phyloP scores from a whole-genome alignment of 2,888 invertebrate species.

The Chrysolina haemoptera region DNA sequence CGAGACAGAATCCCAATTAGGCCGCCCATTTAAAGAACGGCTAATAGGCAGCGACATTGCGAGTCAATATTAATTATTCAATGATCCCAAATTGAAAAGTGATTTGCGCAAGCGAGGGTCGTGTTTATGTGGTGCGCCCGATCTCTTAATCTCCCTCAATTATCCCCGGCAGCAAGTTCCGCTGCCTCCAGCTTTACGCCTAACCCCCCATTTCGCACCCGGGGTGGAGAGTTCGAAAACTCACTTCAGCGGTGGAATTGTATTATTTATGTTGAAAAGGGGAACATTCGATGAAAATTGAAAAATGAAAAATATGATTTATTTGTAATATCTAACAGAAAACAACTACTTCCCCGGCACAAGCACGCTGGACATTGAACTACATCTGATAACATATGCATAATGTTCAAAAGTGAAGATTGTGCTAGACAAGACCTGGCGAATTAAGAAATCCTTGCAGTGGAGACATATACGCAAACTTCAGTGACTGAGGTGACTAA shows the following conservation, averaged over 20 bases:
- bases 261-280: too few relatives aligned
- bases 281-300: too few relatives aligned
- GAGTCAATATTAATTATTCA: constrained; percentile 67
- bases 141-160: constrained; percentile 68
- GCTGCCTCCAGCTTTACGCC: constrained; percentile 56
- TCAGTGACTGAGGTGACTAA: too few relatives aligned
- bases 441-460: too few relatives aligned
- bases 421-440: too few relatives aligned
- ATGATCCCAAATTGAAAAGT: constrained; percentile 67
- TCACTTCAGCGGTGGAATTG: neutral
- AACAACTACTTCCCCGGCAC: too few relatives aligned
- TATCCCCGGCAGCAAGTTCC: constrained; percentile 62
- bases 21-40: constrained; percentile 55
- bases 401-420: too few relatives aligned
- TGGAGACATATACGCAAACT: too few relatives aligned
- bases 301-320: too few relatives aligned
- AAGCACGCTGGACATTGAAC: too few relatives aligned
- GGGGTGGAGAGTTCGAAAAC: constrained; percentile 44
- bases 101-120: constrained; percentile 64
- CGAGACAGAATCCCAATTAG: constrained; percentile 52
- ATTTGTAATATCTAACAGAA: too few relatives aligned
- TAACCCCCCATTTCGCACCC: constrained; percentile 53
- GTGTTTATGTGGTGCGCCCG: constrained; percentile 67
- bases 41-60: constrained; percentile 59
- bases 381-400: too few relatives aligned